Evolutionary conservation across 2,888 invertebrate genomes (phyloP), one percentile per base, ranked within the genome.

Genomic region (Gibbula magus): DNA sequence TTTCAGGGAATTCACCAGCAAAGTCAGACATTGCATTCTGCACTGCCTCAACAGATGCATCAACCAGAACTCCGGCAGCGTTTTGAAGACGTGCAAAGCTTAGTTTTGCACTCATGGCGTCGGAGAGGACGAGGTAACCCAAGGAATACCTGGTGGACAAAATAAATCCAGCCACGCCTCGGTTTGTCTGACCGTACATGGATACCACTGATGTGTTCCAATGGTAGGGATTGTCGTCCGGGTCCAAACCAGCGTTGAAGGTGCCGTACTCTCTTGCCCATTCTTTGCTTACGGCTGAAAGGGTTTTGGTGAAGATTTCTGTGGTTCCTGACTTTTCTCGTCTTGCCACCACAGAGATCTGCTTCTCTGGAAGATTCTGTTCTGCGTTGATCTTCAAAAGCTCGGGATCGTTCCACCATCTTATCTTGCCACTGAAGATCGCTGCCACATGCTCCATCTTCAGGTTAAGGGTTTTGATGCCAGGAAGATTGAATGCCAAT

Each of bases 251-350:
- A 5, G 16, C 29, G 5, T 85, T 83, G 78, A 92, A 92, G 3
- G 66, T 78, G 0, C 91, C 91, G 45, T 84, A 89, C 1, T 67
- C 78, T 5, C 74, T 29, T 35, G 83, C 81, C 91, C 91, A 91
- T 13, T 82, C 78, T 0, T 25, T 7, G 75, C 86, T 86, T 76
- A 86, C 88, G 1, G 85, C 54, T 32, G 88, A 81, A 25, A 91
- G 82, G 1, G 88, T 88, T 18, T 79, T 78, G 0, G 91, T 91
- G 78, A 91, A 90, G 0, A 87, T 85, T 39, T 82, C 79, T 4
- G 91, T 91, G 0, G 90, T 90, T 25, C 91, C 91, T 2, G 91
- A 90, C 32, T 87, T 88, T 76, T 90, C 91, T 8, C 86, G 83
- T 16, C 91, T 82, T 2, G 86, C 90, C n/a, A 91, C 79, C 1